Conservation (phyloP, 2,113 vertebrate species). For the Syrmaticus mikado region DNA sequence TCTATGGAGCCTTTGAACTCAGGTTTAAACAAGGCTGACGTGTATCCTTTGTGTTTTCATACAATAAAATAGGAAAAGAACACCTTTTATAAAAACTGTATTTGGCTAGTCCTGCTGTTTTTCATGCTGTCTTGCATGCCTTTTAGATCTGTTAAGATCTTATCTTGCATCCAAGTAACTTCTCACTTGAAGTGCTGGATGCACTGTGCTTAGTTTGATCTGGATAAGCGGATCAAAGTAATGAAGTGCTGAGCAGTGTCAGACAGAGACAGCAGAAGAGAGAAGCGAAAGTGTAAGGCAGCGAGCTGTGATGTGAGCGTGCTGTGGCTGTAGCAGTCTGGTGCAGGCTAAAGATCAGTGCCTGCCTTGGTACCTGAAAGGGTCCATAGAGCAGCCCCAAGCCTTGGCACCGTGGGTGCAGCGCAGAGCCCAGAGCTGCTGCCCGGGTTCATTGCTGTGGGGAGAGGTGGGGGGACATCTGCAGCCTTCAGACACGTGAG, state of each 20-base stretch:
- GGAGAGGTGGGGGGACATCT: not conserved
- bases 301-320: not conserved
- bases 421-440: not conserved
- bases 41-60: fast-evolving
- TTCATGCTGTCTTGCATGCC: not conserved
- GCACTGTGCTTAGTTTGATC: not conserved
- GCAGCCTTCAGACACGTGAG: fast-evolving
- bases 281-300: not conserved
- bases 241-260: too few relatives aligned
- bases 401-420: not conserved
- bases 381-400: not conserved
- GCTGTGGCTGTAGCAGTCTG: not conserved
- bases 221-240: not conserved
- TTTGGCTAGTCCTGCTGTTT: not conserved
- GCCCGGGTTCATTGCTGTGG: not conserved
- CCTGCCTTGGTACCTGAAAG: not conserved
- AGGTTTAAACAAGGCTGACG: not conserved
- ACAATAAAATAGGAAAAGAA: not conserved
- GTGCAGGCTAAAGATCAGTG: not conserved
- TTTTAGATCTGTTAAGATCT: not conserved
- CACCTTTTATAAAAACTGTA: fast-evolving
- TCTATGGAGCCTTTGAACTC: not conserved
- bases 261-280: not conserved
- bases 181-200: not conserved
- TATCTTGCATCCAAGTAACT: not conserved